Percentiles rank a stretch among this genome's conserved stretches.
These are phyloP conservation scores for Aramus guarauna DNA, from an alignment of 2,113 vertebrate genomes.

Conservation along the genomic window DNA sequence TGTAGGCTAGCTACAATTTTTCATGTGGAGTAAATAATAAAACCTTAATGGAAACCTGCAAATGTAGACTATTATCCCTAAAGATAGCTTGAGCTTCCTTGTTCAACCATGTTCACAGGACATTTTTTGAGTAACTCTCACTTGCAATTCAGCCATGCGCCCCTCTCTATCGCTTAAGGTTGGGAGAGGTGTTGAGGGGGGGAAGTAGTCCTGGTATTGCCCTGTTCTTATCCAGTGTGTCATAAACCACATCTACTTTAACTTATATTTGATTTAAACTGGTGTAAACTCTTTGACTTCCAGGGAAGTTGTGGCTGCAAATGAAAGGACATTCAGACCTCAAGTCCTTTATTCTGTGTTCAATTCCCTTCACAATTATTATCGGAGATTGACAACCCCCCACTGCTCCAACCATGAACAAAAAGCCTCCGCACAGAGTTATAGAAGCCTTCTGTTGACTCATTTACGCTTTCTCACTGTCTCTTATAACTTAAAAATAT, in stretches of 20 bases:
- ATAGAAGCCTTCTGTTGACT: neutral
- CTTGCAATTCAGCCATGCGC: neutral
- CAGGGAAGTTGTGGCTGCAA: neutral
- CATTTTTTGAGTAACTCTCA: neutral
- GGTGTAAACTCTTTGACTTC: neutral
- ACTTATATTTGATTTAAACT: neutral
- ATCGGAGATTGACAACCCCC: neutral
- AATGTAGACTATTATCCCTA: neutral
- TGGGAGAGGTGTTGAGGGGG: accelerated
- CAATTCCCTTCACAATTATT: neutral
- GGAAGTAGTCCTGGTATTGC: neutral
- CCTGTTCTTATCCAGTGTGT: neutral
- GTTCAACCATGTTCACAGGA: neutral
- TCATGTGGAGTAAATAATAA: neutral
- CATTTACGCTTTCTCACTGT: neutral
- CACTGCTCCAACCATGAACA: neutral
- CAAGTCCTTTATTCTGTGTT: neutral
- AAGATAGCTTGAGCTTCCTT: neutral
- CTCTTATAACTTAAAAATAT: neutral
- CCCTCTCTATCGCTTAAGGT: neutral
- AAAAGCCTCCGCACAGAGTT: neutral
- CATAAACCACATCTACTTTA: neutral
- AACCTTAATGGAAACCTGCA: neutral
- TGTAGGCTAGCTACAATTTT: neutral
- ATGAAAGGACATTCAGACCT: neutral